Percentiles rank a stretch among this genome's conserved stretches.
Evolutionary conservation across 2,888 invertebrate genomes (phyloP).

Genomic region (Stegana nigrithorax): DNA sequence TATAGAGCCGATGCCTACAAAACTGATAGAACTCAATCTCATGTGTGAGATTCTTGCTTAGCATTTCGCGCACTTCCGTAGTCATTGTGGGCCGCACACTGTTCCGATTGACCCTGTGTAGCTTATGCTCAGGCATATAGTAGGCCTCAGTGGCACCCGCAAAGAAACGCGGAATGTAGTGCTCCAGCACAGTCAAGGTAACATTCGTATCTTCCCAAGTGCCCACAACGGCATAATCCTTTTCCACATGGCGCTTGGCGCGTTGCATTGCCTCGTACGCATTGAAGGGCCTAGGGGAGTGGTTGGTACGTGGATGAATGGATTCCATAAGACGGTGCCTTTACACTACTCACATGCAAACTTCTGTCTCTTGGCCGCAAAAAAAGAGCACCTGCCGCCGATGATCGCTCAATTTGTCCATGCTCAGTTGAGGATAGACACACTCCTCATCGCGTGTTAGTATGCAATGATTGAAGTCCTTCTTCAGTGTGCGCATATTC

Average conservation of each 20-base stretch:
- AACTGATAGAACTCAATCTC: constrained; percentile 93
- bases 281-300: constrained; percentile 79
- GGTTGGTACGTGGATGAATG: too few species aligned
- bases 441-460: constrained; percentile 83
- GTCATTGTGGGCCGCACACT: constrained; percentile 83
- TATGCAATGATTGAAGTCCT: constrained; percentile 88
- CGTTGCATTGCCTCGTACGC: constrained; percentile 83
- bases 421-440: constrained; percentile 76
- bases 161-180: constrained; percentile 74
- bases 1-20: constrained; percentile 83
- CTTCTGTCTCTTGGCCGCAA: constrained; percentile 78
- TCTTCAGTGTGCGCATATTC: constrained; percentile 78
- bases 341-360: constrained; percentile 74
- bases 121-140: constrained; percentile 69
- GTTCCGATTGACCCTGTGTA: constrained; percentile 71
- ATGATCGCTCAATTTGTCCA: constrained; percentile 85
- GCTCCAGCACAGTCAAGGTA: constrained; percentile 74
- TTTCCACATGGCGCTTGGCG: constrained; percentile 84
- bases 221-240: constrained; percentile 87
- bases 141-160: constrained; percentile 79
- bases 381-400: constrained; percentile 85
- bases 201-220: constrained; percentile 88
- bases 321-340: constrained; percentile 6
- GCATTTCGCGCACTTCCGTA: constrained; percentile 82
- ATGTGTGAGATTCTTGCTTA: constrained; percentile 83